Base-by-base conservation (phyloP, 1,140 invertebrate genomes). In the Pseudomyrmex concolor region DNA sequence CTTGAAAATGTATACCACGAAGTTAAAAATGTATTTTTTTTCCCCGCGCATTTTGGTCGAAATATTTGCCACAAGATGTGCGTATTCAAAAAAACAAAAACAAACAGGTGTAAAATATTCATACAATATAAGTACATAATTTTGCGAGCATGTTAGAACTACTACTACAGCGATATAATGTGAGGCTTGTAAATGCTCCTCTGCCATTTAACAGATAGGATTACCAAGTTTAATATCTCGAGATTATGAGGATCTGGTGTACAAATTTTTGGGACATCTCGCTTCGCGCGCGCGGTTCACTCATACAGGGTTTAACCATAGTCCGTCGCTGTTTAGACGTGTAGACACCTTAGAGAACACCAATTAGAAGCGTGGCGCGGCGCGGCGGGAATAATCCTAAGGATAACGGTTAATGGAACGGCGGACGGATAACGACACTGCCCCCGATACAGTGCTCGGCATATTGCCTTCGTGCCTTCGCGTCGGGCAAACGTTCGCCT, bases 381-480 rank as follows among this genome's bases (percentile, higher is more conserved):
- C 54, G 76, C 43, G 43, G 51, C 64, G 64, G 54, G 76, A 80
- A 80, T 80, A 80, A 80, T 80, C 76, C 76, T 60, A 17, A 59
- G 76, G 76, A 80, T 80, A 80, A 80, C 66, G 54, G 76, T 80
- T 80, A 80, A 80, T 71, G 54, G 76, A 59, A 66, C 66, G 51
- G n/a, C 13, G 50, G 45, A 50, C 76, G 17, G 55, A 80, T 59
- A 80, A 80, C 54, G 76, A 80, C 54, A 59, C 43, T 71, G 66
- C 34, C 43, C 74, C 43, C 54, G 76, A 71, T 80, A 50, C 54
- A 25, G 54, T 43, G 76, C 34, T 48, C 60, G 76, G 66, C 76
- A 70, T 54, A 48, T 70, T 80, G 76, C 76, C 76, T 57, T 57
- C 76, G 51, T 78, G 54, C 54, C 43, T 78, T 78, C 76, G 64